A percentile compares a stretch with the other conserved stretches of the same genome.
Evolutionary conservation across 1,140 invertebrate genomes (phyloP).

Genomic region (Halictus rubicundus): DNA sequence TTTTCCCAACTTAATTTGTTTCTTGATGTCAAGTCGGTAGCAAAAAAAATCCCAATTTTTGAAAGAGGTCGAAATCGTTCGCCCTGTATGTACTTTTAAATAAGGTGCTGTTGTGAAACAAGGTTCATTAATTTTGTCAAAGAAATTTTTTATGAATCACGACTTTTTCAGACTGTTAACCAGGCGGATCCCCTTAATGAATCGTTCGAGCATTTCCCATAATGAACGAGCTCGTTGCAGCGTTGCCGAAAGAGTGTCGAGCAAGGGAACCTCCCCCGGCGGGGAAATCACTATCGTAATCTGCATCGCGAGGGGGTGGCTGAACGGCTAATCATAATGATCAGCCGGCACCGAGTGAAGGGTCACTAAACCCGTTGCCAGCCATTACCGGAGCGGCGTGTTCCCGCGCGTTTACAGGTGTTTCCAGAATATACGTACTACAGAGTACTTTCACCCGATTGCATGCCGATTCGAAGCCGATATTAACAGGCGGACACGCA

Average conservation of each 20-base stretch:
- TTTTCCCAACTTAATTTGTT: no score
- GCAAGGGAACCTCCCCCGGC: not conserved
- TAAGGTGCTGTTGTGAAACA: no score
- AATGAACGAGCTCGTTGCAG: constrained; percentile 6
- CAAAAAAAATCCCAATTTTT: no score
- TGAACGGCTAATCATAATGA: not conserved
- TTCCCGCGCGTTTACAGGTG: constrained; percentile 15
- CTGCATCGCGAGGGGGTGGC: not conserved
- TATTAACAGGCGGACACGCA: constrained; percentile 21
- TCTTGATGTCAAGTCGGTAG: no score
- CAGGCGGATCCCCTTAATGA: not conserved
- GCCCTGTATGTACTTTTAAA: no score
- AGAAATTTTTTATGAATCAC: no score
- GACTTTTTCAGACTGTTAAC: no score
- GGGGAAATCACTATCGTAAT: not conserved
- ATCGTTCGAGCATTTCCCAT: not conserved
- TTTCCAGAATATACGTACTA: constrained; percentile 41
- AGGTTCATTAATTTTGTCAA: no score
- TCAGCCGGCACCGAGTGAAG: not conserved
- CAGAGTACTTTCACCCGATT: constrained; percentile 57
- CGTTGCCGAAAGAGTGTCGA: not conserved
- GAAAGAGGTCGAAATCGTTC: no score
- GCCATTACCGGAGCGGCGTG: not conserved
- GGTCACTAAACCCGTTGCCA: not conserved
- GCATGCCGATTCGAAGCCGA: constrained; percentile 19